Conservation (phyloP, 2,113 vertebrate species). For the Chlamydotis undulata region DNA sequence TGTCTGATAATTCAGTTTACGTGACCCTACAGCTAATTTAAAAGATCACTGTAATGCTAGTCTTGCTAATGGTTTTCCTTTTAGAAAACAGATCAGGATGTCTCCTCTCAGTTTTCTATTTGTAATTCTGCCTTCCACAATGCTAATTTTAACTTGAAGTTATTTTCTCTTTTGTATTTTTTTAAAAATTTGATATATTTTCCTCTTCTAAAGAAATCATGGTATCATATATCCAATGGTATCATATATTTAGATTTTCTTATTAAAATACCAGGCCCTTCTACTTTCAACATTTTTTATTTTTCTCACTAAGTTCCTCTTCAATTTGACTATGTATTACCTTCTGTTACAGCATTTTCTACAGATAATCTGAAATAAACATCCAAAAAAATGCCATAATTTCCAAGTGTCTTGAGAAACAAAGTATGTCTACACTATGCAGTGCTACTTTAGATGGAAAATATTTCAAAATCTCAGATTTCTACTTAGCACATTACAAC, state of each 20-base stretch:
- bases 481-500: neutral
- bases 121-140: neutral
- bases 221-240: neutral
- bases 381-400: neutral
- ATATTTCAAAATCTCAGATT: neutral
- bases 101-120: neutral
- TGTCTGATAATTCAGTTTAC: neutral
- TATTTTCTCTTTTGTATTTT: neutral
- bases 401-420: neutral
- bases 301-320: neutral
- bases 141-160: neutral
- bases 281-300: neutral
- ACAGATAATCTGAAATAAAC: conserved; percentile 7
- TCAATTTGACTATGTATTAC: neutral
- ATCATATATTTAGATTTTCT: neutral
- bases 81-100: neutral
- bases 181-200: neutral
- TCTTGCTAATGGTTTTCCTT: conserved; percentile 9
- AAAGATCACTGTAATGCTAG: neutral
- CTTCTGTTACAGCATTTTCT: neutral
- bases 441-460: neutral
- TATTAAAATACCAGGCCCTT: neutral
- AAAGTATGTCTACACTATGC: neutral
- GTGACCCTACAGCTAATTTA: neutral
- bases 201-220: neutral